Conservation (phyloP, 1,140 invertebrate species). For the Brachionus sp. region DNA sequence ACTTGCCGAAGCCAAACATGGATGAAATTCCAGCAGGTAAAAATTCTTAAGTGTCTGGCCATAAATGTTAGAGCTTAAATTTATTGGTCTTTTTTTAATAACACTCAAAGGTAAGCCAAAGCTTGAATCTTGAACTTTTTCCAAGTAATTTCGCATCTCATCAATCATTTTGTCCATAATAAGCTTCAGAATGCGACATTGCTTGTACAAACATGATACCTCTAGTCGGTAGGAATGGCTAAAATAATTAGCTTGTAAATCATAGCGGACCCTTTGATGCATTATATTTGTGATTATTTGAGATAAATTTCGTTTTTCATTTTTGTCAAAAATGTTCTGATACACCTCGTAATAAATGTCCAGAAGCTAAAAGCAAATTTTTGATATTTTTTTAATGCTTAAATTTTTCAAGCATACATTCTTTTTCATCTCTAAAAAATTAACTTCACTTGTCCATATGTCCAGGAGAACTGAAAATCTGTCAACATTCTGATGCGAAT, state of each 20-base stretch:
- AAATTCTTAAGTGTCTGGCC: constrained; percentile 56
- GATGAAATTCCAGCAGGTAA: constrained; percentile 59
- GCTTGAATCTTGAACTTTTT: constrained; percentile 26
- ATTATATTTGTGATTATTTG: constrained; percentile 58
- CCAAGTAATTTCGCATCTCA: constrained; percentile 24
- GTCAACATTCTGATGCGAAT: constrained; percentile 57
- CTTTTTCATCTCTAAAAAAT: constrained; percentile 56
- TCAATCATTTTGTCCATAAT: constrained; percentile 51
- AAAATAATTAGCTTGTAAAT: constrained; percentile 54
- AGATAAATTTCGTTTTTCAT: constrained; percentile 54
- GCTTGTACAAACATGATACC: constrained; percentile 52
- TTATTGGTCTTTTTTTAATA: not conserved
- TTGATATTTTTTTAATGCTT: not conserved
- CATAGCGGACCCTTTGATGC: constrained; percentile 54
- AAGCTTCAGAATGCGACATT: constrained; percentile 52
- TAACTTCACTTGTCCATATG: constrained; percentile 56
- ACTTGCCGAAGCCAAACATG: constrained; percentile 55
- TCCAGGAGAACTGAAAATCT: constrained; percentile 58
- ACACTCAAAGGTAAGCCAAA: not conserved
- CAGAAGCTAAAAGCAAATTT: constrained; percentile 50
- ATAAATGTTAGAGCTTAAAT: constrained; percentile 38
- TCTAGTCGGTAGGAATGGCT: constrained; percentile 54
- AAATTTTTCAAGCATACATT: constrained; percentile 49
- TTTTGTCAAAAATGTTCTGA: constrained; percentile 57
- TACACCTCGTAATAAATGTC: constrained; percentile 59